Evolutionary conservation across 1,140 invertebrate species (phyloP), one percentile per base, ranked within the genome.

Genomic region (Calephelis virginiensis): DNA sequence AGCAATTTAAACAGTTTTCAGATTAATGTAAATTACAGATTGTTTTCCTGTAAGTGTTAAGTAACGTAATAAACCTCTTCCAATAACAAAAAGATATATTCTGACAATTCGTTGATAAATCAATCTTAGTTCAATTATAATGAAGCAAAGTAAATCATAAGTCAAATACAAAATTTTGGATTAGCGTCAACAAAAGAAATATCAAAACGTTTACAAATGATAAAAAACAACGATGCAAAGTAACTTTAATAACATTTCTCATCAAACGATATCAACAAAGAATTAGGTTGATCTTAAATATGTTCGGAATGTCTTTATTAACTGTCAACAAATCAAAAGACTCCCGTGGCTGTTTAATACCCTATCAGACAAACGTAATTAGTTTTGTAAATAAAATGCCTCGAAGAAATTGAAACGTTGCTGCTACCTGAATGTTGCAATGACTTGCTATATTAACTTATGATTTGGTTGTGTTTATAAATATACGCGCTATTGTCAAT

Each of bases 311-410:
- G 88, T 90, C 88, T 90, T 85, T 90, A 90, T 90, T 90, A 89
- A 86, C 88, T 89, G 85, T 86, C 85, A 86, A 73, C 77, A 75
- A 87, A 89, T 88, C 80, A 89, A 83, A 75, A 70, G 78, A 74
- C 76, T 73, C 79, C 70, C 83, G 78, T 80, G 83, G 82, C 80
- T 85, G 78, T 83, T 85, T 86, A 83, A 90, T 85, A 90, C 74
- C 67, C 83, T 74, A 89, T 90, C 88, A 87, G 82, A 84, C 83
- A 89, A 88, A 89, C 84, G 81, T 90, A 89, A 90, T 90, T 90
- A 90, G 83, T 90, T 90, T 89, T 90, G 84, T 90, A 90, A 89
- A 90, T 90, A 89, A 89, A 90, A 89, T 89, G 85, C 85, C 83
- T 84, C 76, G 70, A 59, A 75, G 84, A 88, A 86, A 90, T 89